Evolutionary conservation across 2,113 vertebrate genomes (phyloP), one percentile per base, ranked within the genome.

Genomic region (Sprattus sprattus): DNA sequence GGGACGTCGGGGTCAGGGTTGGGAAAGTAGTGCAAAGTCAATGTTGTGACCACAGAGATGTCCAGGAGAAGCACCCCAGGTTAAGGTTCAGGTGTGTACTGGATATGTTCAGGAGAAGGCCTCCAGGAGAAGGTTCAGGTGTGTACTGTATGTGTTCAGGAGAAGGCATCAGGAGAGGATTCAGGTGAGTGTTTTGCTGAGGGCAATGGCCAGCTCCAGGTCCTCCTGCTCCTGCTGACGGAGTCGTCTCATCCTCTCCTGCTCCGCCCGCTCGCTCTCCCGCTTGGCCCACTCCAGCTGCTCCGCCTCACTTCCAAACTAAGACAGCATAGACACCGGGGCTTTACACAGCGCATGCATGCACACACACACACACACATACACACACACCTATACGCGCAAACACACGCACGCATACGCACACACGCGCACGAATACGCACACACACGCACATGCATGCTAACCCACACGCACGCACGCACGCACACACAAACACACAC

Each of bases 271-370:
- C 88, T 98, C 95, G 10, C 97, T 98, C 94, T 99, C 98, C 0
- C 94, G 92, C 91, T 97, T 99, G 75, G 97, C 97, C 98, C 98
- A 98, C 0, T 97, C 97, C 95, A 99, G 93, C 94, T 99, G 97
- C 93, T 97, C 96, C 1, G 93, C 95, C 93, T 99, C 98, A 97
- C 93, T 99, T 95, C 97, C 97, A 95, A 97, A 96, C 98, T 99
- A 46, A 50, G 52, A 32, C 44, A 44, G 86, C 44, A 87, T 4
- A 83, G 84, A 90, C 84, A 91, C 25, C 8, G 25, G 25, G 28
- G 64, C n/a, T 71, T 71, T 71, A 71, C 25, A 44, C 20, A 46
- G 50, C n/a, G 0, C 1, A 81, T 16, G 47, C 13, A 25, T 44
- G 13, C 81, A 83, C 32, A 81, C 45, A 45, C 32, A 81, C 47